Evolutionary conservation across 2,797 vertebrate genomes (phyloP).

Genomic region (Oreonectes daqikongensis): DNA sequence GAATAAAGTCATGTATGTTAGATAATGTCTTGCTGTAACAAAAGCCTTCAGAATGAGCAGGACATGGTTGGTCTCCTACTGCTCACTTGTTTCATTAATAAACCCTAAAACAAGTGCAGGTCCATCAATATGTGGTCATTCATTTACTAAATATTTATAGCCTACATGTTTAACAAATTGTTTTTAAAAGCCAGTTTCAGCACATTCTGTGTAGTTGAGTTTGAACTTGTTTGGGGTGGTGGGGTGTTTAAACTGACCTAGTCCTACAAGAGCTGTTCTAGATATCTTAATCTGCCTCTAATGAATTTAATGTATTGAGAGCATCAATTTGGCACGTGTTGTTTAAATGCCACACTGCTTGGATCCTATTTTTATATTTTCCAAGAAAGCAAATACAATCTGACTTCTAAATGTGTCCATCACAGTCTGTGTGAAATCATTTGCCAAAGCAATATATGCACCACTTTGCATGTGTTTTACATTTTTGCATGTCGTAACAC

Average conservation of each 20-base stretch:
- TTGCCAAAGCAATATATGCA: neutral
- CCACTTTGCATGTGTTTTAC: neutral
- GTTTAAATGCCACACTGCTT: slow-evolving; percentile 13
- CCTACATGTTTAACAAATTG: neutral
- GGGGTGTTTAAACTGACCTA: slow-evolving; percentile 55
- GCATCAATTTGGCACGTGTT: slow-evolving; percentile 1
- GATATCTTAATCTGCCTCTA: slow-evolving; percentile 50
- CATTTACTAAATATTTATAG: neutral
- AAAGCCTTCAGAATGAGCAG: too few relatives aligned
- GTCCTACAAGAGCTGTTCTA: slow-evolving; percentile 54
- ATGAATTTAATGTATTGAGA: slow-evolving; percentile 6
- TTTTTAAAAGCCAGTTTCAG: neutral
- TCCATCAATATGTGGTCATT: neutral
- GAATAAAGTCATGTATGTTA: slow-evolving; percentile 11
- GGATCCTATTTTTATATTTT: neutral
- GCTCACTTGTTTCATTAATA: too few relatives aligned
- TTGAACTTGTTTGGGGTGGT: slow-evolving; percentile 1
- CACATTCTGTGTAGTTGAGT: neutral
- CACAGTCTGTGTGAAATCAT: too few relatives aligned
- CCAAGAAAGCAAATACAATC: neutral
- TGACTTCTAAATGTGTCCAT: too few relatives aligned
- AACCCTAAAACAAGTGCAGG: too few relatives aligned
- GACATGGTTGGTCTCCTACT: too few relatives aligned
- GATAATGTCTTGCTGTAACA: slow-evolving; percentile 17
- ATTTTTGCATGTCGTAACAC: too few relatives aligned